These are phyloP conservation scores for Drosophila parabipectinata DNA, from an alignment of 1,140 invertebrate species.

Conservation along the genomic window DNA sequence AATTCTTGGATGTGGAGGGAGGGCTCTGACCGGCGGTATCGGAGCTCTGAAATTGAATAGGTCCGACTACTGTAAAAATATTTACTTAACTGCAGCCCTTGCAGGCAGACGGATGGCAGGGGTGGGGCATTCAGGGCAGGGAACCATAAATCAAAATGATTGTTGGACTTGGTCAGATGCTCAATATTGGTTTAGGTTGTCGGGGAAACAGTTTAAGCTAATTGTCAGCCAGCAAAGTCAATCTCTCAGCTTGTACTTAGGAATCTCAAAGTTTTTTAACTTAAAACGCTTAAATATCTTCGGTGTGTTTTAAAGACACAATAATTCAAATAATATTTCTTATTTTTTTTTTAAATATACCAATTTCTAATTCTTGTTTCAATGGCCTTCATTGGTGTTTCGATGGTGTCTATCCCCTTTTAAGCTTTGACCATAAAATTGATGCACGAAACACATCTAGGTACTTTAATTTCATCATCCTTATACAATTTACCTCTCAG, in stretches of 20 bases:
- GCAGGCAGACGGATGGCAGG: background rate
- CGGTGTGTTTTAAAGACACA: no score
- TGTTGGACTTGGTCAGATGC: slow-evolving; percentile 15
- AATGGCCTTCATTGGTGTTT: slow-evolving; percentile 1
- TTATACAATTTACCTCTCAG: slow-evolving; percentile 6
- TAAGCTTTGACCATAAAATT: slow-evolving; percentile 3
- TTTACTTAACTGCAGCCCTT: slow-evolving; percentile 39
- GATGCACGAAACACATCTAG: background rate
- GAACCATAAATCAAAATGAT: slow-evolving; percentile 44
- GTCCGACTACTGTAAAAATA: slow-evolving; percentile 38
- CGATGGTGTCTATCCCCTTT: slow-evolving; percentile 1
- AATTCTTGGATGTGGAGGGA: background rate
- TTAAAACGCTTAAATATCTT: background rate
- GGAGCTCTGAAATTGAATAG: slow-evolving; percentile 43
- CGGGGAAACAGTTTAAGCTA: slow-evolving; percentile 42
- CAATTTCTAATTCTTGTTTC: background rate
- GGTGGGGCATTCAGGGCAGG: background rate
- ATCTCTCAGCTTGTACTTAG: background rate
- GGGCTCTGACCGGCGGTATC: slow-evolving; percentile 6
- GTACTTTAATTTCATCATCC: background rate
- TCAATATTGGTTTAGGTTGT: slow-evolving; percentile 38
- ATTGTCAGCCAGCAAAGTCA: slow-evolving; percentile 20
- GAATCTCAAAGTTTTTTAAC: no score
- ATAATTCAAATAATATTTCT: no score
- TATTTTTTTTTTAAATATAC: no score